These are phyloP conservation scores for Lepidocyrtinus sp. DNA, from an alignment of 2,888 invertebrate genomes.

Conservation along the genomic window DNA sequence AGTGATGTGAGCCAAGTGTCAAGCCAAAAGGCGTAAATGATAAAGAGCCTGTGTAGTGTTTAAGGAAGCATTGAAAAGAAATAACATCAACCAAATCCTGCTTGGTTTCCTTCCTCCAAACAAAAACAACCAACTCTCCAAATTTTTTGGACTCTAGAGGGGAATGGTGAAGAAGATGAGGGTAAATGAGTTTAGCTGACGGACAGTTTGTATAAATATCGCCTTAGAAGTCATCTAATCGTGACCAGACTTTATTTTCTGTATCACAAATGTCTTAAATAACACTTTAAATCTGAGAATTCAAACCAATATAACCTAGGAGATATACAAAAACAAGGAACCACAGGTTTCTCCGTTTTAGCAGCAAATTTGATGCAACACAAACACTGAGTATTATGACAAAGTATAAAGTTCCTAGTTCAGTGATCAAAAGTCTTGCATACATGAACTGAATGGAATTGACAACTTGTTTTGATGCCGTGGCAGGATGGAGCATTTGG, in stretches of 20 bases:
- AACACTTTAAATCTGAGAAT: too few relatives aligned
- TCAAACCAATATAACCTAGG: too few relatives aligned
- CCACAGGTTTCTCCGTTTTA: too few relatives aligned
- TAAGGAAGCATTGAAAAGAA: too few relatives aligned
- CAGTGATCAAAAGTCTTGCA: background rate
- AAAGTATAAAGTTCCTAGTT: background rate
- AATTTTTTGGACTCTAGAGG: too few relatives aligned
- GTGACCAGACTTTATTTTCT: too few relatives aligned
- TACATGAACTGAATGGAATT: background rate
- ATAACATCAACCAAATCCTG: too few relatives aligned
- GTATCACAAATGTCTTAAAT: too few relatives aligned
- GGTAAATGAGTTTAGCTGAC: background rate
- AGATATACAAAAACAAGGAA: too few relatives aligned
- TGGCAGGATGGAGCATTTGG: background rate
- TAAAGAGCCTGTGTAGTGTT: conserved; percentile 34
- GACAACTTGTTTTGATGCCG: background rate
- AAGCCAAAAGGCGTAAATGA: conserved; percentile 52
- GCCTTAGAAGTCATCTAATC: background rate
- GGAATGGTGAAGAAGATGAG: background rate
- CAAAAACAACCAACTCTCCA: too few relatives aligned
- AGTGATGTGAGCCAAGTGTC: conserved; percentile 8
- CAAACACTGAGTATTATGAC: background rate
- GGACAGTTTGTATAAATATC: background rate
- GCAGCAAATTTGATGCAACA: too few relatives aligned
- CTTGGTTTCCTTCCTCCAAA: background rate